phyloP scores from a whole-genome alignment of 2,113 vertebrate genomes.

The Craseonycteris thonglongyai region DNA sequence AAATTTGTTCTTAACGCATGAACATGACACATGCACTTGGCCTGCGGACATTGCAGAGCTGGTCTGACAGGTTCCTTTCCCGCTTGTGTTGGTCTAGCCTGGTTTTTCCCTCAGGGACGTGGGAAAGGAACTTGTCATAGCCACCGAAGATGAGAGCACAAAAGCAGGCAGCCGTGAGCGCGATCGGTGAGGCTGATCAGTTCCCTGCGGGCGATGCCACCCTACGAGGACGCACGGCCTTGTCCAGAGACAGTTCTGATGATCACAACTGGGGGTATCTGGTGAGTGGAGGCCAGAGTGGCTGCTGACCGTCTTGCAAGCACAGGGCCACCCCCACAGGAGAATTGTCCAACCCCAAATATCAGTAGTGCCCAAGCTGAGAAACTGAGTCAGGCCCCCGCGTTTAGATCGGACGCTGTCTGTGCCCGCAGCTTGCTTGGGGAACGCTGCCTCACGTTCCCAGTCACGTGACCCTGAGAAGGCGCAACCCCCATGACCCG shows the following conservation, averaged over 20 bases:
- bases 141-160: background rate
- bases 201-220: background rate
- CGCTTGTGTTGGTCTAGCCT: background rate
- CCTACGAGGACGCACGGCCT: background rate
- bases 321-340: background rate
- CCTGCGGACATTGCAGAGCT: background rate
- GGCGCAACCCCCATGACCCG: background rate
- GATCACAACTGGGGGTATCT: background rate
- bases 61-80: background rate
- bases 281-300: background rate
- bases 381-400: background rate
- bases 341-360: background rate
- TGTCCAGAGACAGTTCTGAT: background rate
- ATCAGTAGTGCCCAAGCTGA: background rate
- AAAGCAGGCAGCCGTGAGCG: background rate
- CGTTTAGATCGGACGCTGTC: rapidly evolving
- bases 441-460: background rate
- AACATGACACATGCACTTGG: background rate
- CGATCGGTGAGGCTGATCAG: background rate
- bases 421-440: background rate
- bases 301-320: background rate
- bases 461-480: background rate
- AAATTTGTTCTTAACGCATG: background rate
- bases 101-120: background rate
- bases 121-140: background rate